Evolutionary conservation across 2,888 invertebrate species (phyloP).

Genomic region (Campaea margaritaria): DNA sequence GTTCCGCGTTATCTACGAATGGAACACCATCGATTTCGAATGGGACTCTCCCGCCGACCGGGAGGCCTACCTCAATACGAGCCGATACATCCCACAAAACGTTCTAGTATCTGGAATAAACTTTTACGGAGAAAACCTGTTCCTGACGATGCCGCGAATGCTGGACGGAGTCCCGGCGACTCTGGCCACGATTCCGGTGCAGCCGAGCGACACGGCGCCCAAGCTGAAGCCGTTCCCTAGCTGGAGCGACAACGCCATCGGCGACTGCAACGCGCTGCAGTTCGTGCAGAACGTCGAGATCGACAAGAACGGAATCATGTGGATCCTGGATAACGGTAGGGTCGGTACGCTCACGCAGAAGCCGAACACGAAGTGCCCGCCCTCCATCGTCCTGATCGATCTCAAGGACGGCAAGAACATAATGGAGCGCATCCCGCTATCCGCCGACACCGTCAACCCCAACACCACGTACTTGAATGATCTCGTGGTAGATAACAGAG

Average conservation of each 20-base stretch:
- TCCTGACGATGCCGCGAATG: constrained; percentile 89
- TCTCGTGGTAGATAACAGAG: constrained; percentile 89
- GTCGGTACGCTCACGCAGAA: constrained; percentile 85
- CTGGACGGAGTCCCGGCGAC: constrained; percentile 89
- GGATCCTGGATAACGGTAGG: constrained; percentile 89
- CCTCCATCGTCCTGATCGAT: constrained; percentile 89
- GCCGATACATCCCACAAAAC: constrained; percentile 88
- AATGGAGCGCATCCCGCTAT: constrained; percentile 86
- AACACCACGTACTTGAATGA: constrained; percentile 88
- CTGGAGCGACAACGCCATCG: constrained; percentile 88
- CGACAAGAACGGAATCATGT: constrained; percentile 88
- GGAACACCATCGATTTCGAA: constrained; percentile 89
- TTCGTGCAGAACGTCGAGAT: constrained; percentile 91
- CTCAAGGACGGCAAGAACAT: constrained; percentile 85
- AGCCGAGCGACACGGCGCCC: constrained; percentile 82
- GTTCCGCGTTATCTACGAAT: constrained; percentile 90
- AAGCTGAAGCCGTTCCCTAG: constrained; percentile 88
- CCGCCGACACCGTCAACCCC: constrained; percentile 84
- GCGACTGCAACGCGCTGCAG: constrained; percentile 89
- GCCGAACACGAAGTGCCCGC: constrained; percentile 86
- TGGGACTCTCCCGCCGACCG: constrained; percentile 86
- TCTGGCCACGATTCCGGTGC: constrained; percentile 84
- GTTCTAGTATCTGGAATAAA: constrained; percentile 89
- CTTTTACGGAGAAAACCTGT: constrained; percentile 88
- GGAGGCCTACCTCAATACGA: constrained; percentile 81